Base-by-base conservation (phyloP, 1,140 invertebrate genomes). In the Bombus breviceps region DNA sequence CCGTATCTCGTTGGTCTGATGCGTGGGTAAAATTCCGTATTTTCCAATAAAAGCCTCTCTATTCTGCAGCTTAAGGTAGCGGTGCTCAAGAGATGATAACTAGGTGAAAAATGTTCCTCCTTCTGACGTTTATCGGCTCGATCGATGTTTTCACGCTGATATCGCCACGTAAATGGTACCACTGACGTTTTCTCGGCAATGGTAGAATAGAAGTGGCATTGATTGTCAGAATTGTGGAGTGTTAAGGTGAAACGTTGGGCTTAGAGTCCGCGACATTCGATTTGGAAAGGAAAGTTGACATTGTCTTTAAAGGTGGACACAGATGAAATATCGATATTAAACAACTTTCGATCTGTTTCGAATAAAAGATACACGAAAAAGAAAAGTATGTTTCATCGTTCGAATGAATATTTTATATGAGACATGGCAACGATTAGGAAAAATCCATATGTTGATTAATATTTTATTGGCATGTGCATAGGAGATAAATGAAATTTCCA, bases 31-130 rank as follows among this genome's bases (percentile, higher is more conserved):
- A 73, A 73, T 34, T 18, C 13, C 41, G 34, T 59, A 73, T n/a
- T 41, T 28, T 37, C n/a, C 80, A 34, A 81, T 73, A 81, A 62
- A 81, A 62, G 13, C n/a, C 66, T n/a, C 37, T n/a, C 34, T 41
- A 6, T 43, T 59, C 32, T 37, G 25, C 5, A 18, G 22, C 62
- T 53, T 6, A 53, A 53, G 6, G 28, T 32, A 22, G 4, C 6
- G 15, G 0, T 12, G 34, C n/a, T 81, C 34, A n/a, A 43, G 47
- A 39, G 80, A 72, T 73, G 80, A 73, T 73, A 73, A 81, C 47
- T 37, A 41, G 37, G 37, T 62, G 80, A 73, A 73, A 73, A 73
- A 43, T 81, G 37, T 41, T 72, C 68, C 28, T 73, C 34, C n/a
- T 62, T 34, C 69, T 43, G 62, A 47, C 77, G 39, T 80, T n/a